Base-by-base conservation (phyloP, 1,140 invertebrate genomes). In the Drosophila lini region DNA sequence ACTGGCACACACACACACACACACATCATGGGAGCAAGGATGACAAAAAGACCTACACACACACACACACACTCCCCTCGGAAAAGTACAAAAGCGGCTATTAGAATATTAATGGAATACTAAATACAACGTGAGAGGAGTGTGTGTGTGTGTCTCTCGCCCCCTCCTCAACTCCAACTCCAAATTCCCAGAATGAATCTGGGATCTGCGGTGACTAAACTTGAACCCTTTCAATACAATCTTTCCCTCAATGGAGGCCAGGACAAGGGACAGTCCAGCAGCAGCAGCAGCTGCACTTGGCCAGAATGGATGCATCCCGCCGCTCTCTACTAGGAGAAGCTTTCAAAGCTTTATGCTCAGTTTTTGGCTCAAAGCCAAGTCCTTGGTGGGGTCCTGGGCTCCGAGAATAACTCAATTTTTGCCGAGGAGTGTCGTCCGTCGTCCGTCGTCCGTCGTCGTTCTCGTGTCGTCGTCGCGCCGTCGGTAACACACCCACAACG, bases 81-180 rank as follows among this genome's bases (percentile, higher is more conserved):
- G 64, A 61, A 85, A 85, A 91, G 84, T 81, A 91, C 75, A 89
- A 91, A 86, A 89, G 84, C 70, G 81, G 65, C 89, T 91, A 78
- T 91, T 91, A 78, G 89, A 91, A 91, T 91, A 91, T 91, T 91
- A 91, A 91, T 91, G 86, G 89, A 91, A 91, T 89, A 82, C 81
- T 91, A 81, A 90, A 91, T 91, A 91, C 44, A 78, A 56, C 62
- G 58, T 45, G 57, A 53, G 44, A 52, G 47, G 38, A 58, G 50
- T 38, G 45, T 28, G 8, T 40, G 36, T n/a, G 45, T 31, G 44
- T 22, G 11, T 13, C 6, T 22, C 22, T 22, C 13, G 28, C 3
- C 47, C 1, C 5, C 11, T 48, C 3, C 50, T 13, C 10, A 47
- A 3, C 13, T 8, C 28, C 58, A 25, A 19, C 19, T 19, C 36